phyloP scores from a whole-genome alignment of 2,113 vertebrate genomes.

The Dipodomys merriami region DNA sequence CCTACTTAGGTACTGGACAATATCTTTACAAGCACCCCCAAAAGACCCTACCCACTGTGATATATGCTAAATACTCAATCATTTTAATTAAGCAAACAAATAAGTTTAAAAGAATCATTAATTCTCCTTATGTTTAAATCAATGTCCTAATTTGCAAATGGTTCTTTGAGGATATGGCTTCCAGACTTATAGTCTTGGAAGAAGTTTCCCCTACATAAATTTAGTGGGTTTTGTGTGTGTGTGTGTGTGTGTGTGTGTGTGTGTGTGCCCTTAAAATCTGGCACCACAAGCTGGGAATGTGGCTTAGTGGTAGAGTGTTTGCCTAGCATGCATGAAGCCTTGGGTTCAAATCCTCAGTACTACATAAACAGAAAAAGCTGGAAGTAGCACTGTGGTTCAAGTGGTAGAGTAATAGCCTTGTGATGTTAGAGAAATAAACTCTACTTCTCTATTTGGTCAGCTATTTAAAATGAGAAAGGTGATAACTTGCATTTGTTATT shows the following conservation, averaged over 20 bases:
- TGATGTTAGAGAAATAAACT: constrained; percentile 9
- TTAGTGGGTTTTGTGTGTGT: background rate
- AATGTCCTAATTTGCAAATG: background rate
- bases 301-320: too few relatives aligned
- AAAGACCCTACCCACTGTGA: background rate
- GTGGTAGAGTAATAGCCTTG: background rate
- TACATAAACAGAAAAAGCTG: too few relatives aligned
- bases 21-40: background rate
- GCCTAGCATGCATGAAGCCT: too few relatives aligned
- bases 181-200: background rate
- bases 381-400: too few relatives aligned
- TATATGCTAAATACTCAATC: background rate
- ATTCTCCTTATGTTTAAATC: constrained; percentile 28
- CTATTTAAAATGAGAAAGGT: background rate
- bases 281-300: background rate
- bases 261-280: constrained; percentile 41
- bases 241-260: background rate
- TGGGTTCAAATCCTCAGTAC: too few relatives aligned
- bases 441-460: constrained; percentile 12
- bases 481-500: background rate
- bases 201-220: background rate
- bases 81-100: constrained; percentile 23
- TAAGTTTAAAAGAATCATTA: constrained; percentile 3
- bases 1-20: background rate
- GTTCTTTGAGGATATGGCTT: background rate